These are phyloP conservation scores for Leptopilina syphax DNA, from an alignment of 2,888 invertebrate genomes.

Conservation along the genomic window DNA sequence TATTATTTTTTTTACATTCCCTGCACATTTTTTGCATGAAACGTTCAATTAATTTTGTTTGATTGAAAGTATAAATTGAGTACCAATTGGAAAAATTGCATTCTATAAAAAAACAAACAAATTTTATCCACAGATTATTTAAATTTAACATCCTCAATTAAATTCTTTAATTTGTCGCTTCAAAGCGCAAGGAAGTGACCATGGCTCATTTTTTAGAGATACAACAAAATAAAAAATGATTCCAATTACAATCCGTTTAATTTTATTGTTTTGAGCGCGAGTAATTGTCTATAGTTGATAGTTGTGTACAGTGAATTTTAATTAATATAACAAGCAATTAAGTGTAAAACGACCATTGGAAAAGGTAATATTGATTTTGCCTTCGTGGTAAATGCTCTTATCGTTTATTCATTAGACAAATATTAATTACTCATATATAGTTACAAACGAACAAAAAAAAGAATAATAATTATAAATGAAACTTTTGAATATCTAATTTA, in stretches of 20 bases:
- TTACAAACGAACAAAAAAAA: not conserved
- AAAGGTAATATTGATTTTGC: slow-evolving; percentile 21
- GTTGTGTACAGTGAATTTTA: slow-evolving; percentile 65
- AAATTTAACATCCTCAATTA: slow-evolving; percentile 32
- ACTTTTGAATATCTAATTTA: not conserved
- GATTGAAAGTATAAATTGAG: not conserved
- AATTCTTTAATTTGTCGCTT: slow-evolving; percentile 23
- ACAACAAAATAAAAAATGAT: not conserved
- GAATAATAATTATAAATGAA: not conserved
- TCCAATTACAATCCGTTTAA: slow-evolving; percentile 56
- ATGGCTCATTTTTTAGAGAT: slow-evolving; percentile 4
- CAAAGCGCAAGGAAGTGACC: slow-evolving; percentile 8
- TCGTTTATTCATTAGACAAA: slow-evolving; percentile 19
- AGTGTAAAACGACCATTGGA: slow-evolving; percentile 49
- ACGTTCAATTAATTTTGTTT: not conserved
- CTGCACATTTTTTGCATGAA: not conserved
- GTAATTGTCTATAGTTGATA: slow-evolving; percentile 52
- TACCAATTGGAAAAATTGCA: not conserved
- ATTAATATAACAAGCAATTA: slow-evolving; percentile 73
- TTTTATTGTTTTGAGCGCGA: slow-evolving; percentile 52
- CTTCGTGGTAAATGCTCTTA: slow-evolving; percentile 9
- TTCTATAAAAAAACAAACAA: not conserved
- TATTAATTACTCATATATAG: not conserved
- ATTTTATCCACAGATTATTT: not conserved
- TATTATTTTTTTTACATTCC: too few relatives aligned